Evolutionary conservation across 2,797 vertebrate genomes (phyloP).

Genomic region (Crypturellus tataupa): DNA sequence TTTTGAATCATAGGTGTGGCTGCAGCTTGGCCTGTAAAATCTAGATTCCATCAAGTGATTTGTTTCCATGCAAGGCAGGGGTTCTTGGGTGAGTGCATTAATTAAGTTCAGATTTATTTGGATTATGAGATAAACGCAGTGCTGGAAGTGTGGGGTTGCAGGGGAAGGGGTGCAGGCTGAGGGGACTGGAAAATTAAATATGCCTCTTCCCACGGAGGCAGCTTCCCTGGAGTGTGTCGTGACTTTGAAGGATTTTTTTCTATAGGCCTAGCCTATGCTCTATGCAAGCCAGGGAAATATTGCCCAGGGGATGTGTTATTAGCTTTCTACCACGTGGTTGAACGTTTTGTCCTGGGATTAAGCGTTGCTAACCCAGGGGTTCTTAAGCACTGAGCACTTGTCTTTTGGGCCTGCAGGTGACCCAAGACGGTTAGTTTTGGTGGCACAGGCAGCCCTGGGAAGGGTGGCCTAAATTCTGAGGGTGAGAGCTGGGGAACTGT

Average conservation of each 20-base stretch:
- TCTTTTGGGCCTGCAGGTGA: neutral
- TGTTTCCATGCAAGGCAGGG: neutral
- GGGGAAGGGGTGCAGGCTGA: neutral
- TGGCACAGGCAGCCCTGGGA: neutral
- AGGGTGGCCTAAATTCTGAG: neutral
- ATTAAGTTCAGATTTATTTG: neutral
- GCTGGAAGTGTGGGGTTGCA: neutral
- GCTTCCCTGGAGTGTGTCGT: neutral
- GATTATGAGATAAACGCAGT: neutral
- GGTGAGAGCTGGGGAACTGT: neutral
- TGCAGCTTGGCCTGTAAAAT: slow-evolving; percentile 17
- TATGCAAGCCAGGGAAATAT: slow-evolving; percentile 14
- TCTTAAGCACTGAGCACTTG: neutral
- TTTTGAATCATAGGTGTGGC: slow-evolving; percentile 47
- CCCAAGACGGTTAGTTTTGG: accelerated
- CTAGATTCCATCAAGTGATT: neutral
- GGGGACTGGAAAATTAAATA: neutral
- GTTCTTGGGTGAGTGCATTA: neutral
- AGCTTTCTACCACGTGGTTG: neutral
- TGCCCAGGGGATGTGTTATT: neutral
- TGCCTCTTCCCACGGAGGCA: neutral
- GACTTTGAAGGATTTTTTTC: neutral
- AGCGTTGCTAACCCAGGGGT: neutral
- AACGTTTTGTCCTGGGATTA: neutral
- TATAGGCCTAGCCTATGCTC: neutral